A percentile compares a stretch with the other conserved stretches of the same genome.
Conservation (phyloP, 2,113 vertebrate genomes). For the Lampris megalopsis region DNA sequence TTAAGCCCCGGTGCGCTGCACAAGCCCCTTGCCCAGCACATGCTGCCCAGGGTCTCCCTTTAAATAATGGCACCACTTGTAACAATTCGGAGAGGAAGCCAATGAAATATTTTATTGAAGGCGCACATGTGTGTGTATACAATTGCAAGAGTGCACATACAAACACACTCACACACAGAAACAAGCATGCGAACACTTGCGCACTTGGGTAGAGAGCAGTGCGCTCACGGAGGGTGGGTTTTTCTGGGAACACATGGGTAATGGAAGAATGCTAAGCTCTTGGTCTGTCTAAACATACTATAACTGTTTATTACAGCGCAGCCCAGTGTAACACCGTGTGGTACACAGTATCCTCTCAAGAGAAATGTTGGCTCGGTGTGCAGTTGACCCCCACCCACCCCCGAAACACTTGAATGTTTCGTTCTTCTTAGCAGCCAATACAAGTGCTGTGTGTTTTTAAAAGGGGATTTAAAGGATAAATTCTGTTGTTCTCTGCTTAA, state of each 20-base stretch:
- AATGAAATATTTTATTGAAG: conserved; percentile 72
- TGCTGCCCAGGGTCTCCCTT: conserved; percentile 53
- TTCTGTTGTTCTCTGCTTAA: conserved; percentile 34
- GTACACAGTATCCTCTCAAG: conserved; percentile 55
- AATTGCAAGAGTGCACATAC: conserved; percentile 33
- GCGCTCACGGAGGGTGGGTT: conserved; percentile 32
- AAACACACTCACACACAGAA: conserved; percentile 8
- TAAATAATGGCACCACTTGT: conserved; percentile 73
- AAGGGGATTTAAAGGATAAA: conserved; percentile 33
- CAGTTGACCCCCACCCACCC: conserved; percentile 21
- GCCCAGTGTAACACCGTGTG: conserved; percentile 50
- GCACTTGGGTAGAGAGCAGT: conserved; percentile 34
- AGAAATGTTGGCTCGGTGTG: conserved; percentile 43
- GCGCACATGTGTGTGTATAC: conserved; percentile 35
- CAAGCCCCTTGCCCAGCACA: conserved; percentile 49
- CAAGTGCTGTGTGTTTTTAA: conserved; percentile 50
- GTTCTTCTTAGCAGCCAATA: conserved; percentile 36
- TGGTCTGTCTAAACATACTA: conserved; percentile 70
- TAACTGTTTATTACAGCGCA: conserved; percentile 70
- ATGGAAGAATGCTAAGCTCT: conserved; percentile 74
- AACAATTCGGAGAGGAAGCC: conserved; percentile 75
- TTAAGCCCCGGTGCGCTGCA: conserved; percentile 55
- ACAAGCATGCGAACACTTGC: conserved; percentile 25
- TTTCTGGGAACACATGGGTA: conserved; percentile 60
- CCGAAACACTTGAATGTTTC: conserved; percentile 21